Base-by-base conservation (phyloP, 1,140 invertebrate genomes). In the Myzus persicae region DNA sequence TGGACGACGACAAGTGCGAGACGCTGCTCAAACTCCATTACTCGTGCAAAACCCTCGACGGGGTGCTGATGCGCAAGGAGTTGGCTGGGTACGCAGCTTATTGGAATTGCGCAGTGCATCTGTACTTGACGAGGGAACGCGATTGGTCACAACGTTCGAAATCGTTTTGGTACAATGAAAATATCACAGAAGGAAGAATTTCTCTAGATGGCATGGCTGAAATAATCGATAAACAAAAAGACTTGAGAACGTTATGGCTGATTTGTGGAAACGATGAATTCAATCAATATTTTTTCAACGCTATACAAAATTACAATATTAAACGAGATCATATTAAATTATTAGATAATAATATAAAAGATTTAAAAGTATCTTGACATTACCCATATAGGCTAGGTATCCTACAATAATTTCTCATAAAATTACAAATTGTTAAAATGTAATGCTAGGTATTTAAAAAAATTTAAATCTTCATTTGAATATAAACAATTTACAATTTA, bases 1-100 rank as follows among this genome's bases (percentile, higher is more conserved):
- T 97, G 85, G 94, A 95, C 87, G 96, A 97, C 95, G 96, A 97
- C 94, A 95, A 96, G 85, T 96, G 97, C 94, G 96, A 96, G 82
- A 96, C 96, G 11, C 95, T 95, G 94, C 94, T 97, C 59, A 24
- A 42, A 51, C 51, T 93, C 36, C 91, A 95, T 88, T 97, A 96
- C 95, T 96, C 96, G 94, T 96, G 96, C 95, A 94, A 95, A 94
- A 95, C 94, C 90, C 95, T 95, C 76, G 94, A 95, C 82, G 95
- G 96, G 93, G 96, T 97, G 91, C 24, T 93, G 51, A 84, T 93
- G 91, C 91, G 91, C 1, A 93, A 93, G n/a, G 84, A 46, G 8
- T 51, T 93, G n/a, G 44, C 36, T 0, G 91, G n/a, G 2, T 85
- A 40, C 18, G 44, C 44, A 7, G 76, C 44, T 11, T 85, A 84